Evolutionary conservation across 1,140 invertebrate genomes (phyloP).

Genomic region (Caerostris darwini): DNA sequence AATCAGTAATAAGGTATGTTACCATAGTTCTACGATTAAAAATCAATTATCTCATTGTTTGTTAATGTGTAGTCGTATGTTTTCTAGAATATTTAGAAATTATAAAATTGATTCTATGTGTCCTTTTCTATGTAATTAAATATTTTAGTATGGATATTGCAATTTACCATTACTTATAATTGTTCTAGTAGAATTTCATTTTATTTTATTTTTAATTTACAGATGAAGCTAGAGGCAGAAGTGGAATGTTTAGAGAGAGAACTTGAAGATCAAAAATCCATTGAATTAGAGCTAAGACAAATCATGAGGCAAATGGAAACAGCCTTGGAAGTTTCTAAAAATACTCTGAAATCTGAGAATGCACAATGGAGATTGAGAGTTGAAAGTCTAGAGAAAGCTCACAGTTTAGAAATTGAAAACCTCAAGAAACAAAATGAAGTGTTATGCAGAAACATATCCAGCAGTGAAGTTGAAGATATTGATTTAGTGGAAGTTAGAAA

Average conservation of each 20-base stretch:
- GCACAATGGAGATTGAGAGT: conserved; percentile 8
- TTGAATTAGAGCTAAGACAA: conserved; percentile 26
- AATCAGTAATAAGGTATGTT: too few species aligned
- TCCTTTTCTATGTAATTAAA: too few species aligned
- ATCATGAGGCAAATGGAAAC: conserved; percentile 21
- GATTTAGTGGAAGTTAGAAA: conserved; percentile 25
- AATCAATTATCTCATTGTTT: too few species aligned
- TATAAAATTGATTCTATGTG: too few species aligned
- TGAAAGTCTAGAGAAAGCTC: conserved; percentile 20
- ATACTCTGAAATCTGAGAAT: conserved; percentile 17
- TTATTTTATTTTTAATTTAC: background rate
- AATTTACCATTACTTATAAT: too few species aligned
- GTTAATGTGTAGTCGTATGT: too few species aligned
- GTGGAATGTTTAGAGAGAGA: conserved; percentile 45
- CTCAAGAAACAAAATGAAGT: conserved; percentile 48
- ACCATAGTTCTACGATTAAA: too few species aligned
- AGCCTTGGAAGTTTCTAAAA: background rate
- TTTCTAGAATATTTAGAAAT: too few species aligned
- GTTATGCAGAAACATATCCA: background rate
- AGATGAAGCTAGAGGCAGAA: conserved; percentile 56
- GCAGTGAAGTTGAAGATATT: conserved; percentile 30
- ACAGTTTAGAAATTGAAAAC: background rate
- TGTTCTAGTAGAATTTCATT: background rate
- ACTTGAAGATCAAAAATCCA: conserved; percentile 23
- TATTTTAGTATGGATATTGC: too few species aligned